phyloP scores from a whole-genome alignment of 2,888 invertebrate species.

The Beris morrisii region DNA sequence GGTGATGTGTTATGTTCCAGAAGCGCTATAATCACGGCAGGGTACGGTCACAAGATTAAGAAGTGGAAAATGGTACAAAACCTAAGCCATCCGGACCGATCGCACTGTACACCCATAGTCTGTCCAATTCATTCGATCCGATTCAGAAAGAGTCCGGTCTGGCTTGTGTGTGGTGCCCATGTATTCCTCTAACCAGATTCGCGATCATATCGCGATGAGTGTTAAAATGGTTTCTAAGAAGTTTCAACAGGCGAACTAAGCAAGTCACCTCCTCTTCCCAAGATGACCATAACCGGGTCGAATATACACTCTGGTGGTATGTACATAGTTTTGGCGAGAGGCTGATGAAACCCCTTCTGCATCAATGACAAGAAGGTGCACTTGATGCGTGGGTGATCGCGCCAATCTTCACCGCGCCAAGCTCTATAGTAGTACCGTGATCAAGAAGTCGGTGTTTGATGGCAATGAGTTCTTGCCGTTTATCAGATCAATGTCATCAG shows the following conservation, averaged over 20 bases:
- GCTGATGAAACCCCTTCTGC: slow-evolving; percentile 14
- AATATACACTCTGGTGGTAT: no score
- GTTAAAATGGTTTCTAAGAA: slow-evolving; percentile 40
- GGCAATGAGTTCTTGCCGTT: slow-evolving; percentile 22
- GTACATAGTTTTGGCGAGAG: background rate
- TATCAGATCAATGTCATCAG: slow-evolving; percentile 38
- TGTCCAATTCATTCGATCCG: slow-evolving; percentile 7
- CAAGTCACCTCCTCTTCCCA: background rate
- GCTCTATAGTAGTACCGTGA: slow-evolving; percentile 5
- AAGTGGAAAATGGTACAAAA: slow-evolving; percentile 13
- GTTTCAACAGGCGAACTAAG: slow-evolving; percentile 20
- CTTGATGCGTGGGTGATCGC: slow-evolving; percentile 38
- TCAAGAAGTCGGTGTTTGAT: slow-evolving; percentile 14
- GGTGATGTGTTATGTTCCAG: slow-evolving; percentile 31
- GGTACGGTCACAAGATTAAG: slow-evolving; percentile 22
- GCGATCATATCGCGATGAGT: slow-evolving; percentile 35
- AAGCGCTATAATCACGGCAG: slow-evolving; percentile 32
- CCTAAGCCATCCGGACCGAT: background rate
- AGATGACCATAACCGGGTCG: background rate
- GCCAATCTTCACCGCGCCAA: background rate
- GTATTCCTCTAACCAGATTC: slow-evolving; percentile 18
- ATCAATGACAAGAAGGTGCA: slow-evolving; percentile 28
- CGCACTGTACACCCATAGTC: slow-evolving; percentile 9
- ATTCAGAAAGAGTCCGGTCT: slow-evolving; percentile 13
- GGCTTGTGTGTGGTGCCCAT: slow-evolving; percentile 6